A percentile compares a stretch with the other conserved stretches of the same genome.
Evolutionary conservation across 2,113 vertebrate species (phyloP).

Genomic region (Nothocercus nigrocapillus): DNA sequence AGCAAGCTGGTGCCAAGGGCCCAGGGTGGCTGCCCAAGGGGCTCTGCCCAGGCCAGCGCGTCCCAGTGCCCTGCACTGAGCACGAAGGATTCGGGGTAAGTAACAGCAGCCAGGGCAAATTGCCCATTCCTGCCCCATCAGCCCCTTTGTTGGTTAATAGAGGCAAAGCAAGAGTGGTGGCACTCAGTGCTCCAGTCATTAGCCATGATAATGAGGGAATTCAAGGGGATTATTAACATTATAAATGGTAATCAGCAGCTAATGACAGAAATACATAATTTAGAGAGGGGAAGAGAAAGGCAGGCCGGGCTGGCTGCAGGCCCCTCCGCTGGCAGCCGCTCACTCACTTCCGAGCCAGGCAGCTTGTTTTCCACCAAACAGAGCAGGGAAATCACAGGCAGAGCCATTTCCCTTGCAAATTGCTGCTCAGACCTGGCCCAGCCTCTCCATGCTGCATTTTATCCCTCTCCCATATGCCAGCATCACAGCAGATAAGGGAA

Average conservation of each 20-base stretch:
- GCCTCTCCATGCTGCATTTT: fast-evolving
- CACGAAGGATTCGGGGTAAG: not conserved
- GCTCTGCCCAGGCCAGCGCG: not conserved
- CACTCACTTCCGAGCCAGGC: not conserved
- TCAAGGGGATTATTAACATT: slow-evolving; percentile 29
- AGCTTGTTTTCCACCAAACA: not conserved
- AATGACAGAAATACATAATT: not conserved
- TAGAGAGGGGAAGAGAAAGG: not conserved
- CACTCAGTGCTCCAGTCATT: not conserved
- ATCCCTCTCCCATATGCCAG: fast-evolving
- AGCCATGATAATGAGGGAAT: slow-evolving; percentile 25
- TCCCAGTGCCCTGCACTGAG: too few species aligned
- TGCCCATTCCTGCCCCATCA: not conserved
- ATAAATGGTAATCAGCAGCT: slow-evolving; percentile 3
- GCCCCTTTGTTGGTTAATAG: not conserved
- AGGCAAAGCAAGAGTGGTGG: not conserved
- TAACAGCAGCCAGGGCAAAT: not conserved
- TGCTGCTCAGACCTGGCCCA: fast-evolving
- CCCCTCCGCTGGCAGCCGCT: not conserved
- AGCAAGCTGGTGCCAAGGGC: not conserved
- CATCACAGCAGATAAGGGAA: fast-evolving
- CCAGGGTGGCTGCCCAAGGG: fast-evolving
- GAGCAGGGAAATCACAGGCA: slow-evolving; percentile 1
- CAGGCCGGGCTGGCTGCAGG: fast-evolving
- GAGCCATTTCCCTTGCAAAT: not conserved